Conservation (phyloP, 2,797 vertebrate species). For the Selene dorsalis region DNA sequence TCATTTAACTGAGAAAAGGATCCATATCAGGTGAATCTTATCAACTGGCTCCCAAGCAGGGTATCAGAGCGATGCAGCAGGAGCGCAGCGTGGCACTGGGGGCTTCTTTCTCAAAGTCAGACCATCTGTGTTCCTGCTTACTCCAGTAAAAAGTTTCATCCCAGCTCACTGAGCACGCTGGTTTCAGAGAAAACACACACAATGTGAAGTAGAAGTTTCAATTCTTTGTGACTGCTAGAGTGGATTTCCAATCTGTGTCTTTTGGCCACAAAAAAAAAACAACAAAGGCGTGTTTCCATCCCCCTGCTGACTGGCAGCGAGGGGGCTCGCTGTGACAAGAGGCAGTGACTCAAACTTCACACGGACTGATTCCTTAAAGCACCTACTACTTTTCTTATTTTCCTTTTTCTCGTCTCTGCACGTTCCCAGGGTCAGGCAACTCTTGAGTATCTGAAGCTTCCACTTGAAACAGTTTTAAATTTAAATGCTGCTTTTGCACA, state of each 20-base stretch:
- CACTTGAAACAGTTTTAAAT: background rate
- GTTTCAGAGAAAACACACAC: background rate
- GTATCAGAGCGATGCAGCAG: background rate
- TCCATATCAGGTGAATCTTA: background rate
- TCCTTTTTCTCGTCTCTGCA: background rate
- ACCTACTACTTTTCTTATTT: background rate
- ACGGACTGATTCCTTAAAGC: background rate
- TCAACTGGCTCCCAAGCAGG: background rate
- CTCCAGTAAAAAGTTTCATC: background rate
- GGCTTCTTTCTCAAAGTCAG: background rate
- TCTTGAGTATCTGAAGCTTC: background rate
- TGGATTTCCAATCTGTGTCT: background rate
- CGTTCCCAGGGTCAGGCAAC: background rate
- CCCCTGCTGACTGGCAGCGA: too few species aligned
- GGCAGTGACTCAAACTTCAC: background rate
- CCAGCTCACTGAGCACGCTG: background rate
- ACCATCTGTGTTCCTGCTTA: constrained; percentile 3
- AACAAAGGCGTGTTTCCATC: background rate
- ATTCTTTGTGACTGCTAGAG: background rate
- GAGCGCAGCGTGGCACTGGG: background rate
- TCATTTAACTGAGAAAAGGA: background rate
- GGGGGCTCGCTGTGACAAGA: background rate
- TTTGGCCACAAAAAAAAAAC: background rate
- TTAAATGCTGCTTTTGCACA: background rate
- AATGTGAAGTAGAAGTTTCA: background rate